Evolutionary conservation across 2,888 invertebrate species (phyloP), one percentile per base, ranked within the genome.

Genomic region (Agrotis clavis): DNA sequence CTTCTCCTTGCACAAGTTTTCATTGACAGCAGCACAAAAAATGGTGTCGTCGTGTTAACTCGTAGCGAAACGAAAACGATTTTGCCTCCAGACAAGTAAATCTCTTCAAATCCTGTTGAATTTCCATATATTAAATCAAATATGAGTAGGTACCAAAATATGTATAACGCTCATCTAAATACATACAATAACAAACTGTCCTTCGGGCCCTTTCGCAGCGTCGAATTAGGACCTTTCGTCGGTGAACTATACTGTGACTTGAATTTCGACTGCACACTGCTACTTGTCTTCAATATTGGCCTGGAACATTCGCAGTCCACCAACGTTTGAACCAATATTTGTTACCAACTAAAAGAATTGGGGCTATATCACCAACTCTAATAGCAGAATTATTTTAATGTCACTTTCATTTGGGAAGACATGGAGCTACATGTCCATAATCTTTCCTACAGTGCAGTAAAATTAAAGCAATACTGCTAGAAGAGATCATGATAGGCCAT

Each of bases 131-230:
- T 70, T 47, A 35, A 69, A 54, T 35, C 14, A 9, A 53, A 2
- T 18, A 30, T 16, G 16, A 21, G 7, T n/a, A n/a, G n/a, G n/a
- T 19, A 19, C 1, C 45, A 35, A 45, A 72, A n/a, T 54, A 57
- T 14, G 6, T n/a, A 48, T 41, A 41, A 48, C 14, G 18, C 19
- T 45, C n/a, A 56, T 56, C 9, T 47, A 66, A 64, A 62, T 77
- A 97, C 98, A 97, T 96, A 99, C 98, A 98, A 92, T 47, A 98
- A 95, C 41, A 98, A 92, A 85, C 97, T 97, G 87, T 98, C 98
- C 90, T 98, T 97, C 0, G 98, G 97, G 67, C 99, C 99, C 89
- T 97, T 97, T n/a, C 97, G 95, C n/a, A 98, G 94, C 57, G 96
- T 93, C 2, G 97, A 92, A 94, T 99, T 98, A 41, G 98, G 97